Base-by-base conservation (phyloP, 2,113 vertebrate genomes). In the Uria lomvia region DNA sequence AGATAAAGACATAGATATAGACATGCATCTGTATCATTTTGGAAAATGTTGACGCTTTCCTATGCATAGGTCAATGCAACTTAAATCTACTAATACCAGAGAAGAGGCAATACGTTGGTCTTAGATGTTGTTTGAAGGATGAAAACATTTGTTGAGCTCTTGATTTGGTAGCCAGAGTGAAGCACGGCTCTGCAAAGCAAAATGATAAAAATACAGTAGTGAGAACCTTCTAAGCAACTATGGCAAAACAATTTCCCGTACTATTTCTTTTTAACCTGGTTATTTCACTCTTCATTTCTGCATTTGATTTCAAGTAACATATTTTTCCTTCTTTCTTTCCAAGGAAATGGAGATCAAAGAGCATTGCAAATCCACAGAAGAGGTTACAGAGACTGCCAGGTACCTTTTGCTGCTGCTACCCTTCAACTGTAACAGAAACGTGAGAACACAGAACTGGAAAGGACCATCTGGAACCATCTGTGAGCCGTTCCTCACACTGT, bases 381-480 rank as follows among this genome's bases (percentile, higher is more conserved):
- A 94, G 49, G 30, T 58, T 87, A 58, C 30, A 92, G 66, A 56
- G 45, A 92, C 38, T 92, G 40, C 32, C 86, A 94, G 65, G 67
- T 84, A 96, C 96, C 92, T 95, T 96, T 97, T 73, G 65, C 58
- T 94, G 78, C 60, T 92, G 83, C n/a, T 92, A 78, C 56, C 56
- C 88, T 91, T 96, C 67, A 52, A 67, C 66, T 85, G n/a, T 95
- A 93, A 96, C 22, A 88, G 86, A 97, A 97, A 93, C 4, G 43
- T 88, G 75, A 92, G 85, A 97, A 97, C 49, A 96, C 74, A 90
- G 66, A 88, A 96, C 93, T 96, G 90, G 91, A 96, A 95, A 95
- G 96, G 96, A 97, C 94, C 96, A 96, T 97, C 96, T 96, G 94
- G 92, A 96, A 94, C 94, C 96, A 96, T 97, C 96, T 96, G 96